Conservation (phyloP, 2,888 invertebrate species). For the Xanthorhoe designata region DNA sequence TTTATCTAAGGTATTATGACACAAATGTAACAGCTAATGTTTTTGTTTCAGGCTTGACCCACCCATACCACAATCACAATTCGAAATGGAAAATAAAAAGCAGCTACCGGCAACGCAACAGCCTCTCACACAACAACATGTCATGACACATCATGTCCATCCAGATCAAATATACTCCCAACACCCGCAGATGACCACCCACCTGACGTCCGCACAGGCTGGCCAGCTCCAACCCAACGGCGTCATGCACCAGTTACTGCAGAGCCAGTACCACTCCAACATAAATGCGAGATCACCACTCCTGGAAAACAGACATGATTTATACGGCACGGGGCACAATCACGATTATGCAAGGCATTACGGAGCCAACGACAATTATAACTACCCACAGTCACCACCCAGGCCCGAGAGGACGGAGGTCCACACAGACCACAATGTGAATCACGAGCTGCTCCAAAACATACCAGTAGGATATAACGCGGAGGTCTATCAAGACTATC, state of each 20-base stretch:
- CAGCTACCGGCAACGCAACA: conserved; percentile 83
- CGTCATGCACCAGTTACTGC: conserved; percentile 83
- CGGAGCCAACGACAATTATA: conserved; percentile 84
- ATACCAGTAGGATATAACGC: conserved; percentile 85
- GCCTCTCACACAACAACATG: conserved; percentile 79
- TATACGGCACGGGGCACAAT: conserved; percentile 84
- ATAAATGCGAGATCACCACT: conserved; percentile 81
- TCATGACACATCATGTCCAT: conserved; percentile 80
- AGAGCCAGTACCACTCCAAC: conserved; percentile 79
- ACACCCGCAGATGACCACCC: conserved; percentile 74
- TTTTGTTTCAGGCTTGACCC: conserved; percentile 89
- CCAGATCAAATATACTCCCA: conserved; percentile 81
- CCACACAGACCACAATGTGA: conserved; percentile 77
- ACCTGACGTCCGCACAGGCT: conserved; percentile 69
- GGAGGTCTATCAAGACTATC: conserved; percentile 84
- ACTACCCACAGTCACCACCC: conserved; percentile 80
- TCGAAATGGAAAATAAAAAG: conserved; percentile 89
- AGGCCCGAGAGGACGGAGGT: conserved; percentile 75
- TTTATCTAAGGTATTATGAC: conserved; percentile 2
- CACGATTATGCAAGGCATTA: conserved; percentile 83
- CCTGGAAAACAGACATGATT: conserved; percentile 84
- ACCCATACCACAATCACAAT: conserved; percentile 86
- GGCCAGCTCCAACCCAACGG: conserved; percentile 81
- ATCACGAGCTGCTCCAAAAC: conserved; percentile 76
- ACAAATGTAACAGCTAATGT: conserved; percentile 28